phyloP scores from a whole-genome alignment of 2,113 vertebrate genomes.

The Setophaga petechia region DNA sequence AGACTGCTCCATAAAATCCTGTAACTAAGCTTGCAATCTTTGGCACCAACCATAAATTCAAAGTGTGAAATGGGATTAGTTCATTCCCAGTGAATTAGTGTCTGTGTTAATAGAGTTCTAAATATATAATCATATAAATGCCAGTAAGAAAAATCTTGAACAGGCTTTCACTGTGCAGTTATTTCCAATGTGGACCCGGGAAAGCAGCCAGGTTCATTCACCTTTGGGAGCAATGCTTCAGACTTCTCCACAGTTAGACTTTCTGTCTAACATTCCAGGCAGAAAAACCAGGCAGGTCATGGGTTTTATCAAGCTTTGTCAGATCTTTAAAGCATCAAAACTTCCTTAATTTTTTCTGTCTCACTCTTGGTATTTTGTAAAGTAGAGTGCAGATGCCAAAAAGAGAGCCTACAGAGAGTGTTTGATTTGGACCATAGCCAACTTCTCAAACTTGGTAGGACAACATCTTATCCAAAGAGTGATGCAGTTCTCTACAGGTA shows the following conservation, averaged over 20 bases:
- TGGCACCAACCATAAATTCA: conserved; percentile 28
- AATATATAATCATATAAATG: conserved; percentile 55
- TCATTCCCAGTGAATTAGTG: conserved; percentile 50
- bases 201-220: conserved; percentile 4
- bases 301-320: conserved; percentile 27
- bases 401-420: neutral
- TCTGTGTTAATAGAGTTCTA: conserved; percentile 51
- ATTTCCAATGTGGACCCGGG: neutral
- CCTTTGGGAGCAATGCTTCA: conserved; percentile 34
- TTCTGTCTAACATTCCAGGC: neutral
- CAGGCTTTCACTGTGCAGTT: neutral
- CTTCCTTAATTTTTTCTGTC: neutral
- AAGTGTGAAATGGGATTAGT: conserved; percentile 45
- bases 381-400: neutral
- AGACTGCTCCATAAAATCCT: conserved; percentile 24
- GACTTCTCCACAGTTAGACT: neutral
- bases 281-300: neutral
- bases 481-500: neutral
- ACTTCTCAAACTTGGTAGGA: neutral
- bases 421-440: conserved; percentile 27
- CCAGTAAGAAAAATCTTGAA: conserved; percentile 32
- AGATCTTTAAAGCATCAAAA: neutral
- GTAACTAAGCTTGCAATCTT: neutral
- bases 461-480: neutral
- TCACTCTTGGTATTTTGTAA: neutral